Percentiles rank a stretch among this genome's conserved stretches.
Evolutionary conservation across 2,888 invertebrate genomes (phyloP).

Genomic region (Apoderus coryli): DNA sequence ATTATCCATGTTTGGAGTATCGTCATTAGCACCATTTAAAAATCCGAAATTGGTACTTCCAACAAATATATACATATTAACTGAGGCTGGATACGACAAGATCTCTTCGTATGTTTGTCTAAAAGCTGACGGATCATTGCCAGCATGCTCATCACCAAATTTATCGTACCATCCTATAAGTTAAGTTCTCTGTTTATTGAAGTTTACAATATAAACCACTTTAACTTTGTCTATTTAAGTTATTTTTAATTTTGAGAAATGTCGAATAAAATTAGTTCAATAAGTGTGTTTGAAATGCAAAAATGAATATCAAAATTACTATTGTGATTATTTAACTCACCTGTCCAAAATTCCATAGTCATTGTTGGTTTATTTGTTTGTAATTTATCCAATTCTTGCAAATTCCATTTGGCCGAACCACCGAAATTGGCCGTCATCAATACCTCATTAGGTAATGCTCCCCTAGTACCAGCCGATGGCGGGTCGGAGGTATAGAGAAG

Average conservation of each 20-base stretch:
- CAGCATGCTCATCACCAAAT: slow-evolving; percentile 32
- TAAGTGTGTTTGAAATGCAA: too few species aligned
- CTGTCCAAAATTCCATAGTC: slow-evolving; percentile 46
- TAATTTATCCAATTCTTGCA: slow-evolving; percentile 31
- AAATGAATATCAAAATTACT: slow-evolving; percentile 2
- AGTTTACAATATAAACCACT: too few species aligned
- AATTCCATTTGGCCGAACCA: slow-evolving; percentile 23
- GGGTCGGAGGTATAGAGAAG: slow-evolving; percentile 38
- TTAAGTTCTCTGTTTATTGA: too few species aligned
- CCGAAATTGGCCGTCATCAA: slow-evolving; percentile 40
- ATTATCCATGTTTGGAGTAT: slow-evolving; percentile 11
- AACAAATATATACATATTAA: slow-evolving; percentile 85
- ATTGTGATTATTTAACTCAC: slow-evolving; percentile 4
- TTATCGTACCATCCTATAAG: slow-evolving; percentile 43
- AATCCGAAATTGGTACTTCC: slow-evolving; percentile 81
- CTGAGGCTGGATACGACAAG: slow-evolving; percentile 32
- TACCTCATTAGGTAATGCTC: slow-evolving; percentile 17
- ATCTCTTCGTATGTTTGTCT: slow-evolving; percentile 25
- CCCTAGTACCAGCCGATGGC: slow-evolving; percentile 16
- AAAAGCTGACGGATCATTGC: too few species aligned
- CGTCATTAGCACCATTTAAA: slow-evolving; percentile 14
- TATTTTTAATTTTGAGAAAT: too few species aligned
- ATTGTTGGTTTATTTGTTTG: slow-evolving; percentile 39
- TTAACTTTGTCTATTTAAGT: too few species aligned
- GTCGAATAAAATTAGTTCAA: too few species aligned